Base-by-base conservation (phyloP, 1,140 invertebrate species). In the Nephila pilipes region DNA sequence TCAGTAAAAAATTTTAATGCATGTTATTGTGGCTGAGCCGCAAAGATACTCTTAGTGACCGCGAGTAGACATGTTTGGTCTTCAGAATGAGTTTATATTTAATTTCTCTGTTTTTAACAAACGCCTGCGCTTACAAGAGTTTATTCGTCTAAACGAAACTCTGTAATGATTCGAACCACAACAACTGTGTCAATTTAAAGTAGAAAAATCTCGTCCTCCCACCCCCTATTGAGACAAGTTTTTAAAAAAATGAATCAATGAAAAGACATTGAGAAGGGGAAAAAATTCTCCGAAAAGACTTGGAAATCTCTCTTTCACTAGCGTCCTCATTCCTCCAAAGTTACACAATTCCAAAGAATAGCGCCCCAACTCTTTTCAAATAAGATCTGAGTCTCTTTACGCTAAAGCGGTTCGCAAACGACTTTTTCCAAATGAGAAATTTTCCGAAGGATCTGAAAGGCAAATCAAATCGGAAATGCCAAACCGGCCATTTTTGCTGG, bases 391-490 rank as follows among this genome's bases (percentile, higher is more conserved):
- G 57, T 20, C 20, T 60, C 32, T 87, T 87, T 60, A 63, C 58
- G 55, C 85, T n/a, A 38, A 87, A 87, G 29, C 85, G 55, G 57
- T 87, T 87, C 46, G 36, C 80, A 81, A 81, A 81, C 80, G 80
- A 81, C 80, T 81, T 81, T 18, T 81, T 87, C 60, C 57, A n/a
- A n/a, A 54, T 60, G 54, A 55, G 58, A 60, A 29, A 87, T 54
- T 83, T 29, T 32, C 20, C 14, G 29, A 87, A 22, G 46, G 85
- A 87, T 87, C 57, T 87, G 85, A 60, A 87, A 60, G 85, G 85
- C 85, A 87, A 87, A 87, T 87, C 55, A 60, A 60, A 87, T 87
- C 55, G 85, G 85, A 87, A 87, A 87, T 57, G 57, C 29, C 36
- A 38, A 87, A 29, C 29, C 55, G 57, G 85, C 55, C 36, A 36